Evolutionary conservation across 2,113 vertebrate species (phyloP).

Genomic region (Cyprinodon brontotheroides): DNA sequence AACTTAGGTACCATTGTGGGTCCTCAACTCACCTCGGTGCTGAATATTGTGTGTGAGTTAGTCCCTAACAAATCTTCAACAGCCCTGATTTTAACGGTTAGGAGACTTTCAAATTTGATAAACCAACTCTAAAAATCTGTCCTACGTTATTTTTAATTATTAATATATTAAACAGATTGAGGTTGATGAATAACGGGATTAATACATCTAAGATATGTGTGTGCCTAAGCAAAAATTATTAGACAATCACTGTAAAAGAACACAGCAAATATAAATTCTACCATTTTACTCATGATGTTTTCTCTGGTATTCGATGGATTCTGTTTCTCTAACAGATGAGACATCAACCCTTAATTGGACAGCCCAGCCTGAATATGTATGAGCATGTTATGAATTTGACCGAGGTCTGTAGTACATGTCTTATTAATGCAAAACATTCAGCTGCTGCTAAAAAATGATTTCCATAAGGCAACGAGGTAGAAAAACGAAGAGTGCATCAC

Average conservation of each 20-base stretch:
- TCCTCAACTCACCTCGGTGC: too few relatives aligned
- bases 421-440: slow-evolving; percentile 1
- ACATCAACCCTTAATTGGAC: neutral
- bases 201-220: neutral
- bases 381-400: slow-evolving; percentile 4
- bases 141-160: neutral
- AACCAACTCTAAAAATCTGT: neutral
- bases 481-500: slow-evolving; percentile 28
- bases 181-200: neutral
- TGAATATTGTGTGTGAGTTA: too few relatives aligned
- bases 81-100: neutral
- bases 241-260: fast-evolving
- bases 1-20: too few relatives aligned
- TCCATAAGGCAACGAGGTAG: slow-evolving; percentile 31
- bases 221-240: neutral
- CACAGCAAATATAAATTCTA: neutral
- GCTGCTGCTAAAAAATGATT: slow-evolving; percentile 34
- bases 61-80: too few relatives aligned
- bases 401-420: slow-evolving; percentile 20
- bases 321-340: neutral
- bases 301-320: neutral
- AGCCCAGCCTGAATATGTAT: slow-evolving; percentile 10
- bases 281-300: neutral
- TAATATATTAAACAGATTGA: neutral
- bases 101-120: neutral